Evolutionary conservation across 2,888 invertebrate genomes (phyloP).

Genomic region (Liopterus haemorrhoidalis): DNA sequence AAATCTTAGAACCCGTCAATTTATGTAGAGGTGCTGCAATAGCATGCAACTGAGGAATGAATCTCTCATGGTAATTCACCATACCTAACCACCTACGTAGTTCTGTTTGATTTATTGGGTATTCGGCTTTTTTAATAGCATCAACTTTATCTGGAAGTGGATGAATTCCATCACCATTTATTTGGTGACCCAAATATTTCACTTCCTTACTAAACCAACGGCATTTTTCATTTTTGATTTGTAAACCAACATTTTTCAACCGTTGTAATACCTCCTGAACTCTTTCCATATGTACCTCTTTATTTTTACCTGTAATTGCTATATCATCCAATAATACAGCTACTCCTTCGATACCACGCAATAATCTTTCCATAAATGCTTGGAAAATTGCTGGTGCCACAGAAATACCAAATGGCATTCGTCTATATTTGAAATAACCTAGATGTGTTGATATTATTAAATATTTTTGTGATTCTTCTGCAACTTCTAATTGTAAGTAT

Average conservation of each 20-base stretch:
- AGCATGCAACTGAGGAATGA: conserved; percentile 8
- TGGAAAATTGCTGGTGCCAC: conserved; percentile 9
- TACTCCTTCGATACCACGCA: not conserved
- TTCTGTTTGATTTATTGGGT: conserved; percentile 24
- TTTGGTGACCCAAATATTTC: conserved; percentile 13
- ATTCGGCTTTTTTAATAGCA: conserved; percentile 13
- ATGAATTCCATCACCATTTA: conserved; percentile 14
- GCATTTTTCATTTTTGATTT: conserved; percentile 8
- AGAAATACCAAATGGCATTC: conserved; percentile 17
- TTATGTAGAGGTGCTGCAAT: not conserved
- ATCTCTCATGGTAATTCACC: conserved; percentile 4
- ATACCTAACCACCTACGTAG: conserved; percentile 17
- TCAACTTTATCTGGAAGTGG: conserved; percentile 10
- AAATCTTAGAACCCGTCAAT: not conserved
- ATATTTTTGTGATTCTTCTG: conserved; percentile 8
- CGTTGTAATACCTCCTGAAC: not conserved
- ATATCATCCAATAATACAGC: conserved; percentile 8
- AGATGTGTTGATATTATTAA: conserved; percentile 10
- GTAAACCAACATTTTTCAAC: conserved; percentile 5
- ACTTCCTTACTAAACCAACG: conserved; percentile 6
- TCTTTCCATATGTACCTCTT: not conserved
- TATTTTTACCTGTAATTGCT: conserved; percentile 1
- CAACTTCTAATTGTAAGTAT: conserved; percentile 20
- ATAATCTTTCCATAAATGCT: conserved; percentile 2
- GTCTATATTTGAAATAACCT: conserved; percentile 14